Conservation (phyloP, 37 sponge, comb jelly and placozoan genomes). For the Theonella swinhoei region DNA sequence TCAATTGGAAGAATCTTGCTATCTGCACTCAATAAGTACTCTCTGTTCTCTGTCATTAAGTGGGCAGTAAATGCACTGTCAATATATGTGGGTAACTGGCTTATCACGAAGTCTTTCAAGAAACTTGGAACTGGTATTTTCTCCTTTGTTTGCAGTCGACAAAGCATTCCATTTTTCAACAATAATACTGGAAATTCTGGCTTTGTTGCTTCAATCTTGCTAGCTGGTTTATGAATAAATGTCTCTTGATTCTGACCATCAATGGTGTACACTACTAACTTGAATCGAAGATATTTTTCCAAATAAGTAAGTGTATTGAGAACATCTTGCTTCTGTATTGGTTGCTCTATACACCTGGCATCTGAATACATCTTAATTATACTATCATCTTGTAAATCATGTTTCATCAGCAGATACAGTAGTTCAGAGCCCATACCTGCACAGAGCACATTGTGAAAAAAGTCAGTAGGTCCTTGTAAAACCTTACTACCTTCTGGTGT, state of each 20-base stretch:
- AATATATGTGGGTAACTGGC: constrained; percentile 12
- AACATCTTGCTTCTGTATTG: no score
- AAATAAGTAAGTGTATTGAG: no score
- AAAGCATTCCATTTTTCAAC: not conserved
- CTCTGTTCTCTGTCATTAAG: constrained; percentile 17
- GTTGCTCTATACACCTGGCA: no score
- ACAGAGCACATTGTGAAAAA: no score
- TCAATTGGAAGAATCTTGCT: constrained; percentile 12
- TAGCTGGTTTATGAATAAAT: not conserved
- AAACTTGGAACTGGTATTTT: constrained; percentile 1
- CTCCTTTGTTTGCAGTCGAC: constrained; percentile 6
- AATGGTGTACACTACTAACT: not conserved
- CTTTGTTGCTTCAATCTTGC: no score
- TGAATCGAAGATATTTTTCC: not conserved
- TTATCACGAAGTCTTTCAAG: not conserved
- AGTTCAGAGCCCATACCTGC: no score
- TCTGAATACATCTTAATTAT: no score
- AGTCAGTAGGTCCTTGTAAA: no score
- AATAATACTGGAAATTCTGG: not conserved
- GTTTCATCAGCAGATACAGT: no score
- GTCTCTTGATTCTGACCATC: not conserved
- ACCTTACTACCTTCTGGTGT: no score
- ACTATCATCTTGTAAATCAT: no score
- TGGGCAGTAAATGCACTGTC: constrained; percentile 26
- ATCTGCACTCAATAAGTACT: not conserved